Base-by-base conservation (phyloP, 2,797 vertebrate species). In the Alfaro cultratus region DNA sequence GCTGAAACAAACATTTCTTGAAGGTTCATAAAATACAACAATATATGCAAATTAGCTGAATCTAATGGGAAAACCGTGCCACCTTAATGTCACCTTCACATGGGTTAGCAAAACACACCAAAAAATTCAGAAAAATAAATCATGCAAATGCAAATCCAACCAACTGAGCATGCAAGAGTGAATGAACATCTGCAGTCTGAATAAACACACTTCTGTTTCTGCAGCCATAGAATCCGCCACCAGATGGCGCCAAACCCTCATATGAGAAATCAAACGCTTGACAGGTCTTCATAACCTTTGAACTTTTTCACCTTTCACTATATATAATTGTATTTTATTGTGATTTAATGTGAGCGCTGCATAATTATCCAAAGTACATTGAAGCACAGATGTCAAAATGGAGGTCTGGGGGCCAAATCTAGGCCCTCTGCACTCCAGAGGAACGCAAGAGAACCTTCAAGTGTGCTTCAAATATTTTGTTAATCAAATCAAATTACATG, bases 161-260 rank as follows among this genome's bases (percentile, higher is more conserved):
- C 5, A 0, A 0, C 55, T 45, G 76, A 80, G 80, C 88, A 82
- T 89, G 88, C 90, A 36, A 3, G 7, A 68, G 23, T 0, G 16
- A 26, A 68, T 0, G 16, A 26, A 68, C 4, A 39, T 39, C 39
- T 36, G 49, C 57, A 81, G 31, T 47, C 67, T 77, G 73, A 41
- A 67, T 51, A 72, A 49, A 26, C 0, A 10, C n/a, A 41, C 31
- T 4, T 74, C 53, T 41, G 39, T 67, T 29, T 73, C 53, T 77
- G 64, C 1, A 74, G 81, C 18, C 2, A 77, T 41, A 18, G n/a
- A 6, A 41, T 11, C 12, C 0, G 75, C 67, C 90, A 87, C 84
- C 47, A 88, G 93, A 84, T 86, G 91, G 85, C 70, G 21, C 36
- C 80, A 88, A 67, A 85, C 60, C 82, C 78, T 79, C 84, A 73